Conservation (phyloP, 2,888 invertebrate genomes). For the Autographa gamma region DNA sequence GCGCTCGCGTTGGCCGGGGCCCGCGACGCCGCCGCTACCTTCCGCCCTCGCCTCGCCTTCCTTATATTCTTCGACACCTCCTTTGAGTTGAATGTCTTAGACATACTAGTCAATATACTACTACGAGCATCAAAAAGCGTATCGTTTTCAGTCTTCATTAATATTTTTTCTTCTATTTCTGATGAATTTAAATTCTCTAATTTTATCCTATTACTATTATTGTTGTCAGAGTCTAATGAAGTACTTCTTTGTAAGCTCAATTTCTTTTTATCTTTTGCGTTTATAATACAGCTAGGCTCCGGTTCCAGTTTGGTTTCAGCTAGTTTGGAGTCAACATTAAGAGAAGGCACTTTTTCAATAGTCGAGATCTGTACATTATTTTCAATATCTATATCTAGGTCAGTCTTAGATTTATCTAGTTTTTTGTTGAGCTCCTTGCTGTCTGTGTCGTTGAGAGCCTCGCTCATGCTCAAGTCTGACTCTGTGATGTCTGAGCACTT, state of each 20-base stretch:
- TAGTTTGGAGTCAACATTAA: conserved; percentile 82
- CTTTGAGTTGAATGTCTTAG: conserved; percentile 87
- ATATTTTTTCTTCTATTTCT: conserved; percentile 89
- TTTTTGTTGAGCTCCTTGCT: conserved; percentile 86
- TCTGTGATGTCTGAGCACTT: conserved; percentile 90
- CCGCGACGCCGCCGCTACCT: conserved; percentile 71
- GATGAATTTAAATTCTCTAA: conserved; percentile 84
- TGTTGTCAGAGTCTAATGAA: conserved; percentile 88
- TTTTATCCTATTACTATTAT: conserved; percentile 87
- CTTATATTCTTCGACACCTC: conserved; percentile 85
- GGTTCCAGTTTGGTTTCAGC: conserved; percentile 77
- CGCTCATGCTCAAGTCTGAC: conserved; percentile 90
- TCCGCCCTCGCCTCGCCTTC: conserved; percentile 83
- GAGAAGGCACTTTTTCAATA: conserved; percentile 88
- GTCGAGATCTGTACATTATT: conserved; percentile 88
- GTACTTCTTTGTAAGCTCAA: conserved; percentile 88
- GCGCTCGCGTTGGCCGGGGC: conserved; percentile 44
- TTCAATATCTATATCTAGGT: conserved; percentile 88
- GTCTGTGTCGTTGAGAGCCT: conserved; percentile 83
- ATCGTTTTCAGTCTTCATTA: conserved; percentile 90
- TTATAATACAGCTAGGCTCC: conserved; percentile 78
- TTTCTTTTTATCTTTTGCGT: conserved; percentile 81
- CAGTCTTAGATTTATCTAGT: conserved; percentile 88
- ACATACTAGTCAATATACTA: conserved; percentile 88
- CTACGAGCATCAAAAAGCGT: conserved; percentile 86